Conservation (phyloP, 2,888 invertebrate species). For the Caenorhabditis wallacei region DNA sequence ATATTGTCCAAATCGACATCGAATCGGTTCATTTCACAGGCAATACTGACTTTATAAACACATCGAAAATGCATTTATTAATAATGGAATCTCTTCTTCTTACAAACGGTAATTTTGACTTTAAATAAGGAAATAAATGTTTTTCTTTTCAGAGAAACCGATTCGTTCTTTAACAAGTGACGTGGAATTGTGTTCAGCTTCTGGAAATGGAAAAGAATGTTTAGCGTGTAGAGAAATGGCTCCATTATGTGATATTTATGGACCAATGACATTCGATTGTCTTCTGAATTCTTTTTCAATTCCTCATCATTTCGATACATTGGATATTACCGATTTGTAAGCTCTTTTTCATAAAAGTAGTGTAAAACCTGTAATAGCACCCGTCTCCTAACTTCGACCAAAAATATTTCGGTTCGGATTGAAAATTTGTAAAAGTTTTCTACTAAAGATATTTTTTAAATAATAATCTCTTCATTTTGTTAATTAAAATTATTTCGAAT, state of each 20-base stretch:
- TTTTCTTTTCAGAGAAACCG: neutral
- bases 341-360: neutral
- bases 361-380: no score
- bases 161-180: neutral
- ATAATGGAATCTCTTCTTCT: slow-evolving; percentile 9
- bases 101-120: slow-evolving; percentile 8
- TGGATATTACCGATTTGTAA: slow-evolving; percentile 11
- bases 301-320: slow-evolving; percentile 2
- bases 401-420: no score
- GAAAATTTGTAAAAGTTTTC: no score
- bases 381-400: no score
- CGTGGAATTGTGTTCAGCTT: neutral
- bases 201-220: neutral
- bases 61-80: neutral
- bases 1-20: neutral
- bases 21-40: slow-evolving; percentile 3
- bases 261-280: slow-evolving; percentile 15
- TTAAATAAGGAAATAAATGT: no score
- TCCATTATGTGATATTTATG: neutral
- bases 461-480: no score
- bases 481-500: no score
- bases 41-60: slow-evolving; percentile 1
- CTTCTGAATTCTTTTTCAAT: slow-evolving; percentile 3
- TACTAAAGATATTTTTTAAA: no score
- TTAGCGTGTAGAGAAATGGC: neutral